Evolutionary conservation across 2,888 invertebrate species (phyloP).

Genomic region (Chorisops tibialis): DNA sequence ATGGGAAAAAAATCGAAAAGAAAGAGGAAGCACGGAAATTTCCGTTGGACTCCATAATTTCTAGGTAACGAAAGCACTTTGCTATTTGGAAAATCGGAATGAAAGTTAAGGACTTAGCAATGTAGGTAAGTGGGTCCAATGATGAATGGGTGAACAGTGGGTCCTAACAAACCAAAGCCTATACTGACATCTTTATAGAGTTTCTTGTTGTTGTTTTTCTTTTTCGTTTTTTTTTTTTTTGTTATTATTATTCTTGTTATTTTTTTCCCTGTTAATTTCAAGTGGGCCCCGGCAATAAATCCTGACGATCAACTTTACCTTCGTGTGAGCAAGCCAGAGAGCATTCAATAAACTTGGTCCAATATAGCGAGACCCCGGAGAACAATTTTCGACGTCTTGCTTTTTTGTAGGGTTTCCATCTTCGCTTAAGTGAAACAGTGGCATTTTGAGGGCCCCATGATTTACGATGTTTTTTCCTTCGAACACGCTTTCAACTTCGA

Average conservation of each 20-base stretch:
- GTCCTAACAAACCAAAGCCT: neutral
- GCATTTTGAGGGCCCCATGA: slow-evolving; percentile 21
- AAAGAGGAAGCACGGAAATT: too few relatives aligned
- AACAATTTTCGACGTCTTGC: neutral
- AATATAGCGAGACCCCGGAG: neutral
- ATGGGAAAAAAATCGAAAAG: too few relatives aligned
- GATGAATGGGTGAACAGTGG: neutral
- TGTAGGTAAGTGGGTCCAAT: neutral
- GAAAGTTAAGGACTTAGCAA: too few relatives aligned
- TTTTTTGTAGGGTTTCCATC: neutral
- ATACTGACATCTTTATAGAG: slow-evolving; percentile 6
- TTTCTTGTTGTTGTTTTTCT: too few relatives aligned
- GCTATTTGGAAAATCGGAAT: too few relatives aligned
- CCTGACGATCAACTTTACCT: neutral
- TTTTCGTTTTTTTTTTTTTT: too few relatives aligned
- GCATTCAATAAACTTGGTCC: neutral
- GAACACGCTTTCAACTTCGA: slow-evolving; percentile 2
- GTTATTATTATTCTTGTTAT: neutral
- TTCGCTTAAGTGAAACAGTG: slow-evolving; percentile 13
- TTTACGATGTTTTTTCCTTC: slow-evolving; percentile 17
- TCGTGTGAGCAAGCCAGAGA: too few relatives aligned
- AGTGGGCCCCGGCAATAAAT: neutral
- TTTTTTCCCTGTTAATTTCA: slow-evolving; percentile 3
- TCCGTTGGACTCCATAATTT: too few relatives aligned
- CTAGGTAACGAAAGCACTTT: too few relatives aligned